These are phyloP conservation scores for Bombyx mandarina DNA, from an alignment of 1,140 invertebrate species.

Conservation along the genomic window DNA sequence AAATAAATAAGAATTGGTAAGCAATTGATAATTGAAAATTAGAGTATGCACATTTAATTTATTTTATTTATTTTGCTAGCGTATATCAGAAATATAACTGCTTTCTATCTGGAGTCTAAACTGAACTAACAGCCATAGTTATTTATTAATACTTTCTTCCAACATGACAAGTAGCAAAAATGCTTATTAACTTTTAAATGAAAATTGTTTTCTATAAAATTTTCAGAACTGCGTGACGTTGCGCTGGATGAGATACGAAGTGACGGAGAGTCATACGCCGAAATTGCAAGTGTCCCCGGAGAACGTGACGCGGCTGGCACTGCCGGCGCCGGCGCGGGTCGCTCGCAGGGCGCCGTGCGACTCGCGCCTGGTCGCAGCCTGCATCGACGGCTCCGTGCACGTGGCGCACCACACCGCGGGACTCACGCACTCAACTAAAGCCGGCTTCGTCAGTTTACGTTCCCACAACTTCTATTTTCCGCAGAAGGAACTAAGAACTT, in stretches of 20 bases:
- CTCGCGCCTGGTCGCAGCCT: slow-evolving; percentile 35
- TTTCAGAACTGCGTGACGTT: slow-evolving; percentile 54
- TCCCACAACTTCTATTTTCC: background rate
- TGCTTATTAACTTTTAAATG: no score
- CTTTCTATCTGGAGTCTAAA: no score
- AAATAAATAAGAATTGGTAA: background rate
- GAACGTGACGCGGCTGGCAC: slow-evolving; percentile 26
- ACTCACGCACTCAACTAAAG: slow-evolving; percentile 39
- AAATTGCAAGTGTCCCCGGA: slow-evolving; percentile 28
- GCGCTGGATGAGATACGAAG: slow-evolving; percentile 48
- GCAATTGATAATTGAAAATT: no score
- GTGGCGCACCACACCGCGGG: slow-evolving; percentile 35
- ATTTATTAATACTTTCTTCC: no score
- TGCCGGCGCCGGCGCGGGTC: slow-evolving; percentile 42
- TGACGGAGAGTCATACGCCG: slow-evolving; percentile 24
- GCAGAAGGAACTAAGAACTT: no score
- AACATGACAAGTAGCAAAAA: no score
- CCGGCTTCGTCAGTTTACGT: slow-evolving; percentile 44
- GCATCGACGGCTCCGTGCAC: slow-evolving; percentile 58
- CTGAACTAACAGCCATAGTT: no score
- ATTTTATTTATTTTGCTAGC: no score
- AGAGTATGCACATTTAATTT: no score
- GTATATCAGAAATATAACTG: no score
- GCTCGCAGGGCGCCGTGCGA: slow-evolving; percentile 40
- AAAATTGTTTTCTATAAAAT: background rate